These are phyloP conservation scores for Lutjanus campechanus DNA, from an alignment of 2,797 vertebrate species.

Conservation along the genomic window DNA sequence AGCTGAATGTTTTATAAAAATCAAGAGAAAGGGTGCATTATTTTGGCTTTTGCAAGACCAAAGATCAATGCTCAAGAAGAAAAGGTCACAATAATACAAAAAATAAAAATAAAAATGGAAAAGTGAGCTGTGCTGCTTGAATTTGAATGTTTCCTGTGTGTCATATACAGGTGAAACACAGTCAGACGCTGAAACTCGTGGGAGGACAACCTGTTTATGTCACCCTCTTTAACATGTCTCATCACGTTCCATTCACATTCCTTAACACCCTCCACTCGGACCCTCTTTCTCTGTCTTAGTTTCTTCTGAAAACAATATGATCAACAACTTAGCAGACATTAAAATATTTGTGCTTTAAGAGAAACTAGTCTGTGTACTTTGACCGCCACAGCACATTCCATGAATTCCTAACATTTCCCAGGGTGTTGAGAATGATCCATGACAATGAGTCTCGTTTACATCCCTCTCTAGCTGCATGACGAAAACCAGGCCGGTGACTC, in stretches of 20 bases:
- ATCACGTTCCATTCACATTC: background rate
- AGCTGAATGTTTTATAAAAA: background rate
- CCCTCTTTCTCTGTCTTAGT: background rate
- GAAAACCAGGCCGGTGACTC: slow-evolving; percentile 31
- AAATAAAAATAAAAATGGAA: background rate
- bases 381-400: slow-evolving; percentile 43
- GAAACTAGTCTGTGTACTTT: background rate
- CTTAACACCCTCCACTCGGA: background rate
- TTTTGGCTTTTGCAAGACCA: too few species aligned
- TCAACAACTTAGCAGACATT: background rate
- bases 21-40: too few species aligned
- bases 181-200: background rate
- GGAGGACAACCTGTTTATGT: background rate
- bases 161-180: background rate
- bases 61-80: too few species aligned
- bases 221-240: background rate
- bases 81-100: too few species aligned
- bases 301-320: background rate
- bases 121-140: background rate
- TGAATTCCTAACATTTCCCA: slow-evolving; percentile 27
- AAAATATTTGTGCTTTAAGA: background rate
- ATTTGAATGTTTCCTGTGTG: background rate
- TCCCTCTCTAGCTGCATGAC: background rate
- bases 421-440: accelerated
- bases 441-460: background rate